phyloP scores from a whole-genome alignment of 2,888 invertebrate genomes.

The Bursaphelenchus okinawaensis region DNA sequence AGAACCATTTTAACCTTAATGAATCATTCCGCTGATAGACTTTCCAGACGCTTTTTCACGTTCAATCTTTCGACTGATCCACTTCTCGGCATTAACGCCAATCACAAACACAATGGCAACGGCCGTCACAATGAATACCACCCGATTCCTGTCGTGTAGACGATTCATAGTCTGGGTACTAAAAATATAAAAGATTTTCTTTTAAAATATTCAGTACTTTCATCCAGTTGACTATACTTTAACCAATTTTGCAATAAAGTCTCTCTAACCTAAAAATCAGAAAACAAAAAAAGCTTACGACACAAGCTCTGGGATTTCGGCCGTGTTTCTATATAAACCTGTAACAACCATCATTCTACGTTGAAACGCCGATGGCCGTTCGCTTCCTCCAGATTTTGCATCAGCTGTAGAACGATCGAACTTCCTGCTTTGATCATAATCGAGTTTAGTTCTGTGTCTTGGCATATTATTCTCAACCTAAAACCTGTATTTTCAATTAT shows the following conservation, averaged over 20 bases:
- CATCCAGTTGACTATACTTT: too few relatives aligned
- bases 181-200: neutral
- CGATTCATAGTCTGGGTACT: conserved; percentile 39
- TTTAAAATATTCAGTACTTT: too few relatives aligned
- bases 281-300: conserved; percentile 32
- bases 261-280: neutral
- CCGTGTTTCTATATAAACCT: conserved; percentile 31
- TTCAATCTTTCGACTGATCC: conserved; percentile 28
- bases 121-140: conserved; percentile 42
- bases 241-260: too few relatives aligned
- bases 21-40: conserved; percentile 32
- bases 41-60: conserved; percentile 40
- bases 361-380: conserved; percentile 39
- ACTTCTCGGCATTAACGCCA: conserved; percentile 30
- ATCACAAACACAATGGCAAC: conserved; percentile 35
- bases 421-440: neutral
- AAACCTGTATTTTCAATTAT: too few relatives aligned
- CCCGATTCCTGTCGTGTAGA: conserved; percentile 49
- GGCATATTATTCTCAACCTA: neutral
- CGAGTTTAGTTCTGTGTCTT: neutral
- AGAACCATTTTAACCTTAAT: neutral
- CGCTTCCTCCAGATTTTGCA: conserved; percentile 18
- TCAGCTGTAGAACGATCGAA: neutral
- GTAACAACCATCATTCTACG: conserved; percentile 43
- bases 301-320: conserved; percentile 43